A percentile compares a stretch with the other conserved stretches of the same genome.
Conservation (phyloP, 2,113 vertebrate species). For the Passer domesticus region DNA sequence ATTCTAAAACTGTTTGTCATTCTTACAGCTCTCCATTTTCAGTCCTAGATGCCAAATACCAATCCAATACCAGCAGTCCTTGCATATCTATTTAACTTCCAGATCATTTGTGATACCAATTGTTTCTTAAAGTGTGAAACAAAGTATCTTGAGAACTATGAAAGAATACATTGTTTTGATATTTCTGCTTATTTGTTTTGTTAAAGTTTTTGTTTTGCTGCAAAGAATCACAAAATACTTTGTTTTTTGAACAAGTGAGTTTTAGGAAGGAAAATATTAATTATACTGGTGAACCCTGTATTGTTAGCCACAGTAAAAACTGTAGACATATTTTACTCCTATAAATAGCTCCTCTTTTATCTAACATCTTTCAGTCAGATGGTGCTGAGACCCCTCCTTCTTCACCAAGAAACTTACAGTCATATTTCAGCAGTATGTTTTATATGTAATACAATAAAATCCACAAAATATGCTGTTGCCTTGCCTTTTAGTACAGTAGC, state of each 20-base stretch:
- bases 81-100: neutral
- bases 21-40: neutral
- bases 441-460: neutral
- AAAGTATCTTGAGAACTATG: neutral
- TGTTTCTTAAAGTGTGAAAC: neutral
- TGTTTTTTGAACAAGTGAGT: neutral
- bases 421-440: conserved; percentile 2
- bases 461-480: neutral
- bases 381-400: neutral
- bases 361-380: conserved; percentile 63
- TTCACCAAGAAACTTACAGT: neutral
- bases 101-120: neutral
- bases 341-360: conserved; percentile 63
- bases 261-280: neutral
- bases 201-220: neutral
- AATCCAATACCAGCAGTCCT: neutral
- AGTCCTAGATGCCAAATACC: neutral
- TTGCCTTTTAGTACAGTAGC: neutral
- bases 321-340: conserved; percentile 32
- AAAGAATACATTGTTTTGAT: neutral
- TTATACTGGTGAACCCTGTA: neutral
- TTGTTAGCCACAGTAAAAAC: conserved; percentile 6
- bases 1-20: neutral
- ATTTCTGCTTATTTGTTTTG: neutral
- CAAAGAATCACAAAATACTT: neutral